A percentile compares a stretch with the other conserved stretches of the same genome.
phyloP scores from a whole-genome alignment of 92 coral and sea anemone species.

The Bergia sp. region DNA sequence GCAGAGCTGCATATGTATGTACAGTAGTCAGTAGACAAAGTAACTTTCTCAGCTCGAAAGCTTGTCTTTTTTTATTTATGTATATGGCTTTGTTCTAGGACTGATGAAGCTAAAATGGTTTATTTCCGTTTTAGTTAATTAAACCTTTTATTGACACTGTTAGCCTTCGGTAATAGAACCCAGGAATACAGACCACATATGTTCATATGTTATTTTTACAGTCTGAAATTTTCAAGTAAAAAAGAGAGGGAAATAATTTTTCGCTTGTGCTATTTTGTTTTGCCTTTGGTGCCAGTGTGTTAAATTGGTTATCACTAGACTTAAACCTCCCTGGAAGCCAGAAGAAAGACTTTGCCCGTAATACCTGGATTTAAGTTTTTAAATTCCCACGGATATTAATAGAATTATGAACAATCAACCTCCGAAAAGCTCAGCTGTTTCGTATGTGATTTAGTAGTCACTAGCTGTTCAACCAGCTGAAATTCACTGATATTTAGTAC shows the following conservation, averaged over 20 bases:
- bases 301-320: not conserved
- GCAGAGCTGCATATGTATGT: not conserved
- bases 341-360: no score
- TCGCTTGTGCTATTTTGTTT: not conserved
- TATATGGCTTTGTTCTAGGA: not conserved
- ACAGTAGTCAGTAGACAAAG: not conserved
- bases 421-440: not conserved
- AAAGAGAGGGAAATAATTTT: not conserved
- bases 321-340: not conserved
- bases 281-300: not conserved
- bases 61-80: not conserved
- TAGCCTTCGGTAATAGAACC: not conserved
- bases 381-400: not conserved
- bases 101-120: not conserved
- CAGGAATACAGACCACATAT: no score
- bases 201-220: not conserved
- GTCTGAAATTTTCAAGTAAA: not conserved
- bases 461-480: not conserved
- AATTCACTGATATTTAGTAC: no score
- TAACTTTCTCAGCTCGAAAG: not conserved
- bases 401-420: not conserved
- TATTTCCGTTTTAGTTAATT: constrained; percentile 2
- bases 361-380: not conserved
- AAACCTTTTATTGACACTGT: no score
- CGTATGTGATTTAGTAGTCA: not conserved